These are phyloP conservation scores for Catharus minimus DNA, from an alignment of 2,113 vertebrate genomes.

Conservation along the genomic window DNA sequence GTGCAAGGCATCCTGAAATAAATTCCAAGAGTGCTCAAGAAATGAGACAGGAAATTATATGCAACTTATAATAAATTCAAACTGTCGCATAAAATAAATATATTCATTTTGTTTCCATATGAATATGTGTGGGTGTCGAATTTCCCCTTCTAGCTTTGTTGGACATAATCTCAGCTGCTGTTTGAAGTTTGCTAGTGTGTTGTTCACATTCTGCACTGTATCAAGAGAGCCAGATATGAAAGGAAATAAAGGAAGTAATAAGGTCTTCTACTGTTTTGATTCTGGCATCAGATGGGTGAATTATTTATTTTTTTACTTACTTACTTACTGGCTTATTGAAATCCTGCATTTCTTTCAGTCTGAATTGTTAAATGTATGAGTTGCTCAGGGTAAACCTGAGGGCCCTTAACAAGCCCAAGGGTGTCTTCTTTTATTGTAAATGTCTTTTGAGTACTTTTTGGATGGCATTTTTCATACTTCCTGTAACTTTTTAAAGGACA, in stretches of 20 bases:
- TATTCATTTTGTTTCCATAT: conserved; percentile 54
- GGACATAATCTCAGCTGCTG: conserved; percentile 16
- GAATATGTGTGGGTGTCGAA: conserved; percentile 23
- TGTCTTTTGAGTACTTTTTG: not conserved
- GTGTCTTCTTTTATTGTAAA: not conserved
- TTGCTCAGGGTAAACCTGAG: not conserved
- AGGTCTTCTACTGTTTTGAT: conserved; percentile 23
- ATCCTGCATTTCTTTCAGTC: conserved; percentile 5
- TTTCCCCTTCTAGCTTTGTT: conserved; percentile 55
- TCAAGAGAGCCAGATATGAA: conserved; percentile 48
- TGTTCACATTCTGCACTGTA: conserved; percentile 47
- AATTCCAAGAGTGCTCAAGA: conserved; percentile 57
- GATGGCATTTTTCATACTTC: not conserved
- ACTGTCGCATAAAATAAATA: conserved; percentile 73
- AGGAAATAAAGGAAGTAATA: conserved; percentile 49
- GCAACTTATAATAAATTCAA: conserved; percentile 74
- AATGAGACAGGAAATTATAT: conserved; percentile 73
- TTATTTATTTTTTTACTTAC: not conserved
- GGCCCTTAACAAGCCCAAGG: not conserved
- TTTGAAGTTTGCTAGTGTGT: conserved; percentile 53
- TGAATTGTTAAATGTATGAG: not conserved
- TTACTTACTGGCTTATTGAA: not conserved
- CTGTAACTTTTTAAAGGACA: not conserved
- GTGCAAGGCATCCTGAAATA: conserved; percentile 63
- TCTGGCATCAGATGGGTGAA: not conserved